phyloP scores from a whole-genome alignment of 2,113 vertebrate species.

The Eidolon helvum region DNA sequence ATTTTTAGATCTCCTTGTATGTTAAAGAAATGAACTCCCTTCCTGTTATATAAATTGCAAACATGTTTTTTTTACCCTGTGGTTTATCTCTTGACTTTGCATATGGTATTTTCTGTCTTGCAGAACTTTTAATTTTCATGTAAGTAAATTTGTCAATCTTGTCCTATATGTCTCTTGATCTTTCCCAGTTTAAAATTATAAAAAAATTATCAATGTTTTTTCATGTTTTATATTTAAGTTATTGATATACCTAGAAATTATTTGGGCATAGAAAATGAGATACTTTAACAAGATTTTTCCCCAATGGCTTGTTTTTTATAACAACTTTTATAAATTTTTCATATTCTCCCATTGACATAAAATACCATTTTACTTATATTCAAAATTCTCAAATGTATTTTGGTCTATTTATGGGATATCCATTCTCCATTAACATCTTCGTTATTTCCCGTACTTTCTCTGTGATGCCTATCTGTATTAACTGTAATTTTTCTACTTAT shows the following conservation, averaged over 20 bases:
- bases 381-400: not conserved
- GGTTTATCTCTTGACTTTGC: constrained; percentile 2
- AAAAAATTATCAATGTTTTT: not conserved
- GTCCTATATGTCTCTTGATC: not conserved
- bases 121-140: not conserved
- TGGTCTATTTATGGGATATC: not conserved
- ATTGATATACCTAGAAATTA: not conserved
- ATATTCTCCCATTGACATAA: not conserved
- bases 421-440: not conserved
- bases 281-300: not conserved
- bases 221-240: not conserved
- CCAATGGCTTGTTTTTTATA: not conserved
- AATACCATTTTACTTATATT: not conserved
- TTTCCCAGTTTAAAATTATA: constrained; percentile 2
- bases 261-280: not conserved
- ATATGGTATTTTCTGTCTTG: not conserved
- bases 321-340: constrained; percentile 29
- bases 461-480: not conserved
- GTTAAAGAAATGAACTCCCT: not conserved
- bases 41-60: not conserved
- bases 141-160: not conserved
- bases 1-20: not conserved
- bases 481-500: not conserved
- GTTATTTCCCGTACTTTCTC: not conserved
- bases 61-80: not conserved